Evolutionary conservation across 2,888 invertebrate species (phyloP).

Genomic region (Drosophila falleni): DNA sequence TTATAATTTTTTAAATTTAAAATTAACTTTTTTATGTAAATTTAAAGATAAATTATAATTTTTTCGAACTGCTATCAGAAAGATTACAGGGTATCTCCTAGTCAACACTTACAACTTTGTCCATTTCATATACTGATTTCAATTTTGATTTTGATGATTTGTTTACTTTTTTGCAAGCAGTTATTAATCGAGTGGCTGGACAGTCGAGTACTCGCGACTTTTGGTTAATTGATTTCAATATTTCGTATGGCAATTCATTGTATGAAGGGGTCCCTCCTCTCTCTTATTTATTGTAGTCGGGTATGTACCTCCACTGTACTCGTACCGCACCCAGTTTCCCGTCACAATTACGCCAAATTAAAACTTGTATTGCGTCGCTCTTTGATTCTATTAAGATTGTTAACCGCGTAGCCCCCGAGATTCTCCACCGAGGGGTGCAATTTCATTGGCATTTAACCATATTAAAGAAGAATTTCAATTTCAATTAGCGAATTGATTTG

Average conservation of each 20-base stretch:
- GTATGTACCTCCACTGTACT: conserved; percentile 15
- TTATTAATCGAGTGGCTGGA: conserved; percentile 59
- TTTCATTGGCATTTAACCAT: conserved; percentile 60
- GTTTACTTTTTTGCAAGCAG: conserved; percentile 60
- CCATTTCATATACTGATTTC: conserved; percentile 41
- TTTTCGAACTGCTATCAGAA: too few relatives aligned
- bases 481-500: conserved; percentile 76
- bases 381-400: conserved; percentile 79
- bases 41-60: too few relatives aligned
- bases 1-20: too few relatives aligned
- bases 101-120: conserved; percentile 11
- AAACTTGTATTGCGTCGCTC: conserved; percentile 69
- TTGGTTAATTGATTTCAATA: conserved; percentile 79
- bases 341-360: conserved; percentile 74
- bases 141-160: conserved; percentile 49
- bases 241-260: conserved; percentile 8
- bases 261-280: background rate
- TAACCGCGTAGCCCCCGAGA: conserved; percentile 49
- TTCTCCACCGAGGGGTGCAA: conserved; percentile 35
- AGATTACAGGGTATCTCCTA: conserved; percentile 17
- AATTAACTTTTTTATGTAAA: too few relatives aligned
- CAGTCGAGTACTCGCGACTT: conserved; percentile 73
- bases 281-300: conserved; percentile 3
- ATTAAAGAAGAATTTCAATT: conserved; percentile 74
- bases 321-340: conserved; percentile 20